phyloP scores from a whole-genome alignment of 2,113 vertebrate species.

The Gavia stellata region DNA sequence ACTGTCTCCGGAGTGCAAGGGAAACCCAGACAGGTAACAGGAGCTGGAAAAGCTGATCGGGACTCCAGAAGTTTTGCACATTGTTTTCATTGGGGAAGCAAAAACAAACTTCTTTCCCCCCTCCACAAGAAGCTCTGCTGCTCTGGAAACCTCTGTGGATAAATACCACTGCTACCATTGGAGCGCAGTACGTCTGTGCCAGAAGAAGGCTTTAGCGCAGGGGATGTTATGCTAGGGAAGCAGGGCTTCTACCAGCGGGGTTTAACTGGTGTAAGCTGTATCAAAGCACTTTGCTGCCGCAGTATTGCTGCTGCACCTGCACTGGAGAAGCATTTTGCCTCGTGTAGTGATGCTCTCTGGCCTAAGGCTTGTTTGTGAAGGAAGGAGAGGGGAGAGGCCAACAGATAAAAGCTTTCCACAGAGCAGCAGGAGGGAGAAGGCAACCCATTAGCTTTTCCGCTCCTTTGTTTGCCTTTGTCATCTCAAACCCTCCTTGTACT shows the following conservation, averaged over 20 bases:
- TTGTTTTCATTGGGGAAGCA: background rate
- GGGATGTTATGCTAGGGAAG: too few relatives aligned
- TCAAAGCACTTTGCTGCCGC: background rate
- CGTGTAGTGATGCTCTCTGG: background rate
- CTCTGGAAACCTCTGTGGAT: background rate
- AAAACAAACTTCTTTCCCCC: background rate
- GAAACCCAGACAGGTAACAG: background rate
- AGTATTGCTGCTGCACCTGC: background rate
- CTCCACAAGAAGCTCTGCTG: background rate
- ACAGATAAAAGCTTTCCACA: slow-evolving; percentile 25
- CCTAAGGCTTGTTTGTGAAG: slow-evolving; percentile 40
- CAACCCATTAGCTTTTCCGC: slow-evolving; percentile 19
- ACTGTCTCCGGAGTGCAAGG: background rate
- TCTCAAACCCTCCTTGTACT: background rate
- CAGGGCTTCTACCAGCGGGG: background rate
- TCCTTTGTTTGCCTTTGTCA: slow-evolving; percentile 6
- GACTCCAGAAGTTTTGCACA: background rate
- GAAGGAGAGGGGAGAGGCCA: slow-evolving; percentile 10
- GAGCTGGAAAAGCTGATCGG: background rate
- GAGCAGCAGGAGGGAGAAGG: slow-evolving; percentile 44
- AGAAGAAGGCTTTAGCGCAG: background rate
- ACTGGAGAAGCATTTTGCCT: background rate
- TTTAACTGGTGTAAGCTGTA: background rate
- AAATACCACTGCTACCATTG: rapidly evolving
- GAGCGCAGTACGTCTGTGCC: background rate